phyloP scores from a whole-genome alignment of 2,113 vertebrate species.

The Caranx ignobilis region DNA sequence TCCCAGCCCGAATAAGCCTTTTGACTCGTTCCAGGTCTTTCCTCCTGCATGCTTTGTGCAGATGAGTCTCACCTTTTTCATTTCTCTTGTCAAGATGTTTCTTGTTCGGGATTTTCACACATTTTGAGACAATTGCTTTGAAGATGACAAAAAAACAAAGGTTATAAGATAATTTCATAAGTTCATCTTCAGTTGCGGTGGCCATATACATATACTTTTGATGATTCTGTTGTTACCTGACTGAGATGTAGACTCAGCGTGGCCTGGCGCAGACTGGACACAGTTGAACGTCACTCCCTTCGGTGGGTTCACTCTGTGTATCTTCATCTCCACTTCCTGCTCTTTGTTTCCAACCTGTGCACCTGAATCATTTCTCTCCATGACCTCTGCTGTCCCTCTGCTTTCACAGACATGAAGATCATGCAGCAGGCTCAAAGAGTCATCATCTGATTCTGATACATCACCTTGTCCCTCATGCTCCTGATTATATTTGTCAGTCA shows the following conservation, averaged over 20 bases:
- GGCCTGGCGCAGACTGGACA: neutral
- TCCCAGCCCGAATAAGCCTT: conserved; percentile 85
- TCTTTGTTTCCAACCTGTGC: conserved; percentile 1
- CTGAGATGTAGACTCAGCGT: neutral
- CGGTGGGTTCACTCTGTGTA: neutral
- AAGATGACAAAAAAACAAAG: conserved; percentile 1
- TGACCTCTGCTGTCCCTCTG: neutral
- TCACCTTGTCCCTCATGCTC: conserved; percentile 11
- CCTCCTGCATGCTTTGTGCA: conserved; percentile 86
- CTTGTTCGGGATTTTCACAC: neutral
- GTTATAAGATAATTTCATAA: neutral
- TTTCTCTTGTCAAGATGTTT: conserved; percentile 73
- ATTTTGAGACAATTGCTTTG: neutral
- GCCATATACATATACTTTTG: neutral
- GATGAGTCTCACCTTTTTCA: conserved; percentile 81
- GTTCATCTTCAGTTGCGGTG: neutral
- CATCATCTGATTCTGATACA: conserved; percentile 18
- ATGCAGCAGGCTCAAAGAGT: conserved; percentile 60
- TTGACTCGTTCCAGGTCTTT: conserved; percentile 81
- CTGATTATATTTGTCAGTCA: conserved; percentile 11
- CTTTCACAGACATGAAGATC: neutral
- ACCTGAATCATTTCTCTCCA: neutral
- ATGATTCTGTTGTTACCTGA: conserved; percentile 14
- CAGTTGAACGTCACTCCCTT: neutral
- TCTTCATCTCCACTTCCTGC: neutral